Percentiles rank a stretch among this genome's conserved stretches.
Evolutionary conservation across 2,113 vertebrate species (phyloP).

Genomic region (Poecilia latipinna): DNA sequence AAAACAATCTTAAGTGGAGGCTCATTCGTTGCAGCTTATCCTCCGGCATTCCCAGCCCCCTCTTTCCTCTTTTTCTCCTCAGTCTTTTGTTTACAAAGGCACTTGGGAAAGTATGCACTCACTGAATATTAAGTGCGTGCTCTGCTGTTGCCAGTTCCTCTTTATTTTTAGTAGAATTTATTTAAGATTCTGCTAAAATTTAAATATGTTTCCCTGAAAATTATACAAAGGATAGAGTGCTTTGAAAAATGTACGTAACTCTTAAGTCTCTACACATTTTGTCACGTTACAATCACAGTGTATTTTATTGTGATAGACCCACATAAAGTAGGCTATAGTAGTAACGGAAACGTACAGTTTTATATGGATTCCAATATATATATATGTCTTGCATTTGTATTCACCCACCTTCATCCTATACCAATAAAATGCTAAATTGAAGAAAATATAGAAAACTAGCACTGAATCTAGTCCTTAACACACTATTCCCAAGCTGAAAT

Average conservation of each 20-base stretch:
- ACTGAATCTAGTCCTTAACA: neutral
- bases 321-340: too few species aligned
- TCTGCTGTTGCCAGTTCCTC: slow-evolving; percentile 5
- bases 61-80: slow-evolving; percentile 37
- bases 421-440: neutral
- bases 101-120: slow-evolving; percentile 58
- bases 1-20: slow-evolving; percentile 73
- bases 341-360: neutral
- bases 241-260: too few species aligned
- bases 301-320: too few species aligned
- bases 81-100: slow-evolving; percentile 62
- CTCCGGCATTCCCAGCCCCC: slow-evolving; percentile 48
- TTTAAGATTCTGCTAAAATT: slow-evolving; percentile 5
- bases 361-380: neutral
- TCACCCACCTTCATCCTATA: too few species aligned
- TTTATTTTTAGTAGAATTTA: slow-evolving; percentile 22
- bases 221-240: neutral
- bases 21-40: slow-evolving; percentile 62
- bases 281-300: too few species aligned
- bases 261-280: too few species aligned
- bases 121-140: slow-evolving; percentile 40
- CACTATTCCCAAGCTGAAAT: neutral
- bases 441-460: neutral
- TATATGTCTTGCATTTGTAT: too few species aligned
- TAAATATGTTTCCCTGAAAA: neutral